Base-by-base conservation (phyloP, 1,140 invertebrate genomes). In the Hycleus phaleratus region DNA sequence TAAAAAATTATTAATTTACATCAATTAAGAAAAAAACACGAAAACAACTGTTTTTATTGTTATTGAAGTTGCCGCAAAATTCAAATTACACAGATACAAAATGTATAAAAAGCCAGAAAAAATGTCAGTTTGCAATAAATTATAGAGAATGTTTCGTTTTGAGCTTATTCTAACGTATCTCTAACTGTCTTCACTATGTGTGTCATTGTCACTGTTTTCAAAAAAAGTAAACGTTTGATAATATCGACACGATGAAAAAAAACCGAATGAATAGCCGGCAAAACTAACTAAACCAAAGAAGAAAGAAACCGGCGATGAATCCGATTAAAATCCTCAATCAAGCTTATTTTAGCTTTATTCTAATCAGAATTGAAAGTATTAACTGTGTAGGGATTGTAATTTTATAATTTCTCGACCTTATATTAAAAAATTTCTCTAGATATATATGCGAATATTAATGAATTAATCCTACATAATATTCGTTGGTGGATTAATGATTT, bases 291-390 rank as follows among this genome's bases (percentile, higher is more conserved):
- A 39, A 26, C 11, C 12, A 40, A 39, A 44, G 8, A 45, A 39
- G 39, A 44, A 44, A 53, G 42, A 53, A 44, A 26, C 26, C 42
- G 25, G 42, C 50, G 25, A 38, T 40, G 40, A 45, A 53, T 53
- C 50, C 50, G 50, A 53, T 53, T 53, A 53, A 53, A 53, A 42
- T 53, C 50, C 50, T 53, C 43, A 53, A 53, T 53, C 50, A 53
- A 53, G 50, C 50, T 53, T 53, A 53, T 53, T 5, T 32, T 7
- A 32, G 32, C 32, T 32, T 32, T 32, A 7, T 32, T 32, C 32
- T 32, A 7, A 5, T 7, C 32, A 32, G 32, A 32, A 4, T 32
- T 7, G 7, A 32, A 32, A 5, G 18, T 18, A 18, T 18, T 18
- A 18, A 18, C 18, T 18, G 18, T 18, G 18, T 18, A 18, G 18